phyloP scores from a whole-genome alignment of 2,113 vertebrate species.

The Lycaon pictus region DNA sequence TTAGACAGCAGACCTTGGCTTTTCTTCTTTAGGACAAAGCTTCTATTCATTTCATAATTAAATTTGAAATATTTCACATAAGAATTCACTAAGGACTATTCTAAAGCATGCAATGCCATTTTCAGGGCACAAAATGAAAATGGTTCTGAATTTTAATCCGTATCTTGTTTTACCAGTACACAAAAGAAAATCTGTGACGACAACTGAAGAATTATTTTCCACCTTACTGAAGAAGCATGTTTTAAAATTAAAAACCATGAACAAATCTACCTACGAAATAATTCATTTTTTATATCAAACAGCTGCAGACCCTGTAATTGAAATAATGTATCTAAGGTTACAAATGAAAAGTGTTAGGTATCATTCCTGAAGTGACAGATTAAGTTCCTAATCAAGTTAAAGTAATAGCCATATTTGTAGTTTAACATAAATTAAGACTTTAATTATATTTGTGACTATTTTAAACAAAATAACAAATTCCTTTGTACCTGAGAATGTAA shows the following conservation, averaged over 20 bases:
- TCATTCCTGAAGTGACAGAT: slow-evolving; percentile 97
- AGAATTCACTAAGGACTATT: slow-evolving; percentile 79
- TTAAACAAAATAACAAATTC: slow-evolving; percentile 99
- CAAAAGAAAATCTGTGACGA: slow-evolving; percentile 81
- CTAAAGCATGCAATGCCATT: slow-evolving; percentile 74
- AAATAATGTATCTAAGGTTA: slow-evolving; percentile 97
- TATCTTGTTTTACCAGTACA: slow-evolving; percentile 79
- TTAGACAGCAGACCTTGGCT: slow-evolving; percentile 64
- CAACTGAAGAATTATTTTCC: slow-evolving; percentile 87
- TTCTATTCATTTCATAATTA: slow-evolving; percentile 82
- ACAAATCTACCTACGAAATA: slow-evolving; percentile 92
- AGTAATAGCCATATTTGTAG: slow-evolving; percentile 98
- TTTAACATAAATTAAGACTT: slow-evolving; percentile 98
- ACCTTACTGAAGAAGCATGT: slow-evolving; percentile 87
- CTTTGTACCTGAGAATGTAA: slow-evolving; percentile 98
- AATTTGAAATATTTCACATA: slow-evolving; percentile 76
- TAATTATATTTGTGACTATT: slow-evolving; percentile 99
- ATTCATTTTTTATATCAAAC: slow-evolving; percentile 96
- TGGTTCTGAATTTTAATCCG: slow-evolving; percentile 82
- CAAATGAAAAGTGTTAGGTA: slow-evolving; percentile 97
- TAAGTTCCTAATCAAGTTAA: slow-evolving; percentile 98
- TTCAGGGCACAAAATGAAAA: slow-evolving; percentile 76
- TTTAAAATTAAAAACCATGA: slow-evolving; percentile 92
- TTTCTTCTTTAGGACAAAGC: slow-evolving; percentile 76
- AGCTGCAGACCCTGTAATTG: slow-evolving; percentile 94